Base-by-base conservation (phyloP, 2,113 vertebrate genomes). In the Corythornis vintsioides region DNA sequence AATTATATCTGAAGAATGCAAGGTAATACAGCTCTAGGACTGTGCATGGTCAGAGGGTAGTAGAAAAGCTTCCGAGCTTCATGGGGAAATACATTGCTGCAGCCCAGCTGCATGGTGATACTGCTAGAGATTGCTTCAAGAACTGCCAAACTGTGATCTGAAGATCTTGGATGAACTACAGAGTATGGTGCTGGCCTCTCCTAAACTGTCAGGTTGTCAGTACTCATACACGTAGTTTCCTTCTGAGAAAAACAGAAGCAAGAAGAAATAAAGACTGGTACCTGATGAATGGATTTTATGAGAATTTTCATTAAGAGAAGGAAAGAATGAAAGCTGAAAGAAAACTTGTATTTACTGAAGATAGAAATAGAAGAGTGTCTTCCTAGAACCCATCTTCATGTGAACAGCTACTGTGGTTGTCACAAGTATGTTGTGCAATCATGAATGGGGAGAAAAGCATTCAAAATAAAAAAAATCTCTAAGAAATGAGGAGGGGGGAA, bases 141-240 rank as follows among this genome's bases (percentile, higher is more conserved):
- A 89, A 74, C 91, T 88, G 89, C 79, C 89, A 92, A 69, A 83
- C 4, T 31, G 79, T 69, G 79, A 65, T 89, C 82, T 88, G 42
- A 83, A 74, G n/a, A 64, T 95, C 75, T 86, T 67, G 78, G 67
- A 74, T 87, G 82, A 91, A 71, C 91, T 93, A 35, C 63, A 77
- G 84, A 91, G 89, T 74, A 77, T 64, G 70, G 56, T 35, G 71
- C 66, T 92, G 94, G 85, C 90, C 64, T 86, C 33, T 77, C 64
- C 9, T 50, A 71, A 83, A 3, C 52, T 88, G 84, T 57, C 78
- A 92, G 75, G 75, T 95, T 84, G 70, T 0, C 3, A 15, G 35
- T 70, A 43, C 72, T 88, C 75, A 81, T 43, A 72, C 25, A 26
- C 47, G 69, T 57, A 53, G 59, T 85, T 94, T 93, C 31, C 45